Evolutionary conservation across 2,113 vertebrate species (phyloP).

Genomic region (Cacatua alba): DNA sequence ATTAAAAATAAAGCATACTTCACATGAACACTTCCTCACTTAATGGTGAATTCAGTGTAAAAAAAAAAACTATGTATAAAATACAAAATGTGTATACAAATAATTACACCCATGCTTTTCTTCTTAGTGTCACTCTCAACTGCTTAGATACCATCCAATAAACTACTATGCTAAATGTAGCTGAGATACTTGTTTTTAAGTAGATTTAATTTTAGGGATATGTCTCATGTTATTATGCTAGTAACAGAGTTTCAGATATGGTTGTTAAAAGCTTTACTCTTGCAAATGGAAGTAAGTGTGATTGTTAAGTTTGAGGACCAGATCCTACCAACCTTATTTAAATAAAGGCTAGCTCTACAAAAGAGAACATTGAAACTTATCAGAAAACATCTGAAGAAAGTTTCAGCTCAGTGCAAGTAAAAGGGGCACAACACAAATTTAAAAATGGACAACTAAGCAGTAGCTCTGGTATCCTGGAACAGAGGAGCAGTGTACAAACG

Average conservation of each 20-base stretch:
- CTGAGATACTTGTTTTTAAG: not conserved
- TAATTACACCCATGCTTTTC: not conserved
- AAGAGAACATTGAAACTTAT: not conserved
- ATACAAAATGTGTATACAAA: not conserved
- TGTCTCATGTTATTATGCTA: not conserved
- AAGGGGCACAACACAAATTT: not conserved
- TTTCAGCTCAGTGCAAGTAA: not conserved
- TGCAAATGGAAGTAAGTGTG: not conserved
- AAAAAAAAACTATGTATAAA: not conserved
- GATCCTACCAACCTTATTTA: not conserved
- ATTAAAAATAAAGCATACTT: not conserved
- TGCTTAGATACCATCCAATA: not conserved
- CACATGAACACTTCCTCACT: not conserved
- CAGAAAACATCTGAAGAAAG: not conserved
- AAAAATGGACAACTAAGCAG: not conserved
- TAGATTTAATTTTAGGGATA: not conserved
- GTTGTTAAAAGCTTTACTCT: not conserved
- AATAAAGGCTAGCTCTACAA: not conserved
- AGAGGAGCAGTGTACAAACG: accelerated
- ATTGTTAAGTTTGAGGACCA: not conserved
- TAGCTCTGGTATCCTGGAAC: not conserved
- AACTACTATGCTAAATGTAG: not conserved
- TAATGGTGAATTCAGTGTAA: not conserved
- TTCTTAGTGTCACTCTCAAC: not conserved
- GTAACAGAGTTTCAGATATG: not conserved